Evolutionary conservation across 1,140 invertebrate species (phyloP).

Genomic region (Tetramorium simillimum): DNA sequence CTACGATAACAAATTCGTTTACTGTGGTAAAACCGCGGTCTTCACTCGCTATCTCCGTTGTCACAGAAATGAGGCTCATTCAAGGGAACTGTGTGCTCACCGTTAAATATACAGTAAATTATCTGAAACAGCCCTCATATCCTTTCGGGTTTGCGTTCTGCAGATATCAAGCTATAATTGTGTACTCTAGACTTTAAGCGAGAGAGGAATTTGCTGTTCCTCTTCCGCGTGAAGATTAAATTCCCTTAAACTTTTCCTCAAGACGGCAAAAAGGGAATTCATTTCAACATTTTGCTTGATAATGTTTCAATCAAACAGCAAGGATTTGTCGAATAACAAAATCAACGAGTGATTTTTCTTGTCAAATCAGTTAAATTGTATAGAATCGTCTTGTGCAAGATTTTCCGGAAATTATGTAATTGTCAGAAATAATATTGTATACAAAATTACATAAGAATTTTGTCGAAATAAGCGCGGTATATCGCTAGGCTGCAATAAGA

Average conservation of each 20-base stretch:
- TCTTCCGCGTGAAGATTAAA: slow-evolving; percentile 26
- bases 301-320: not conserved
- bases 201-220: not conserved
- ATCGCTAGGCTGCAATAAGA: not conserved
- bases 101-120: slow-evolving; percentile 44
- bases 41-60: slow-evolving; percentile 11
- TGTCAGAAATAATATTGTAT: not conserved
- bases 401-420: not conserved
- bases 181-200: slow-evolving; percentile 1
- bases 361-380: not conserved
- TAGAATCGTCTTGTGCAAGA: not conserved
- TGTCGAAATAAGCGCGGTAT: not conserved
- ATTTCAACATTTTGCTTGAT: not conserved
- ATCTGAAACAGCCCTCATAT: slow-evolving; percentile 21
- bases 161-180: slow-evolving; percentile 28
- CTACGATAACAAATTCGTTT: slow-evolving; percentile 32
- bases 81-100: not conserved
- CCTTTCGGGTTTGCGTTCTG: slow-evolving; percentile 22
- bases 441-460: not conserved
- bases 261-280: slow-evolving; percentile 22
- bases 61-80: slow-evolving; percentile 21
- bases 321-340: not conserved
- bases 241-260: slow-evolving; percentile 26
- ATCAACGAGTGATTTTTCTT: not conserved
- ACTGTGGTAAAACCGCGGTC: slow-evolving; percentile 15